phyloP scores from a whole-genome alignment of 92 coral and sea anemone species.

The Blastomussa wellsi region DNA sequence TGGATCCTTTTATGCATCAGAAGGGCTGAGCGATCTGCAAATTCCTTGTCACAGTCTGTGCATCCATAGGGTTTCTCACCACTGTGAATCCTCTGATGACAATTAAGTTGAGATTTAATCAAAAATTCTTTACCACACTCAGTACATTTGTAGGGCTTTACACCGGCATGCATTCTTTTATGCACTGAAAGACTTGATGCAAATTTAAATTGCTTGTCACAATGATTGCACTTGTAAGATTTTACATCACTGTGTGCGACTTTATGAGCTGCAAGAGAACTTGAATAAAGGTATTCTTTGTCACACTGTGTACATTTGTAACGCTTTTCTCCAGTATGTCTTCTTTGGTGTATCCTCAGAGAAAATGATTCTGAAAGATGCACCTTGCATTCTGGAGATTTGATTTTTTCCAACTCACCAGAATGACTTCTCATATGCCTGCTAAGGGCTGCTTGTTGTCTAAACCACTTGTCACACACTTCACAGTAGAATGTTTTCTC shows the following conservation, averaged over 20 bases:
- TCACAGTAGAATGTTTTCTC: neutral
- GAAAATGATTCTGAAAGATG: too few species aligned
- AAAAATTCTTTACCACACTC: neutral
- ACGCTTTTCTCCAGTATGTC: neutral
- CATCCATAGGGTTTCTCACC: conserved; percentile 4
- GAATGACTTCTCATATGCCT: too few species aligned
- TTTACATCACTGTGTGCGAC: neutral
- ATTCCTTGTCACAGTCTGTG: neutral
- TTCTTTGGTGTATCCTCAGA: neutral
- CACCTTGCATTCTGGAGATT: too few species aligned
- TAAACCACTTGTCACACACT: neutral
- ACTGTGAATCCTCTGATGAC: neutral
- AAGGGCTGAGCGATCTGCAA: neutral
- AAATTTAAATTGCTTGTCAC: neutral
- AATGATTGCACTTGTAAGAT: neutral
- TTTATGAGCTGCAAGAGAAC: neutral
- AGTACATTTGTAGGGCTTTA: neutral
- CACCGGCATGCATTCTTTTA: neutral
- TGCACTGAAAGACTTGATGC: neutral
- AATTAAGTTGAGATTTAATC: neutral
- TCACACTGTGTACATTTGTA: neutral
- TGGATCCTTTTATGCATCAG: neutral
- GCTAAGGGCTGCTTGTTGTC: too few species aligned
- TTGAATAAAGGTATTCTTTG: neutral
- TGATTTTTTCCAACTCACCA: too few species aligned